Conservation (phyloP, 1,140 invertebrate genomes). For the Littorina saxatilis region DNA sequence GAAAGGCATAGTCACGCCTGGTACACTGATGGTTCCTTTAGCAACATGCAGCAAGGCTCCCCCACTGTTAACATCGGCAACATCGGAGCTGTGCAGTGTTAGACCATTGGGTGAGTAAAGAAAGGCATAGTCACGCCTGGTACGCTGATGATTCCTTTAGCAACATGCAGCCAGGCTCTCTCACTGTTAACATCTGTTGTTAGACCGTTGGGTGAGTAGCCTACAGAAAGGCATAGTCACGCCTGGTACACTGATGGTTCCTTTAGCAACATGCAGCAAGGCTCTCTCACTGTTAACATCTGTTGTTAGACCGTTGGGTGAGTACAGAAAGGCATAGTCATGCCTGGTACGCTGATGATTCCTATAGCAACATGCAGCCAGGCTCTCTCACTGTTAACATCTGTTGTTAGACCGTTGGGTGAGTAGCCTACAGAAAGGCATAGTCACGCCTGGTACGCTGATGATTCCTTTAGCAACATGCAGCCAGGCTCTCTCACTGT, state of each 20-base stretch:
- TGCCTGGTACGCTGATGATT: too few species aligned
- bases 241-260: conserved; percentile 51
- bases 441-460: too few species aligned
- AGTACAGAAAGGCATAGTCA: too few species aligned
- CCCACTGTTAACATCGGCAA: conserved; percentile 33
- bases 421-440: too few species aligned
- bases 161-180: conserved; percentile 30
- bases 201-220: background rate
- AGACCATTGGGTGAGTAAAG: background rate
- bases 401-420: too few species aligned
- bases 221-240: too few species aligned
- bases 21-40: conserved; percentile 44
- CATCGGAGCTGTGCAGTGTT: conserved; percentile 41
- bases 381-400: too few species aligned
- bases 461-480: too few species aligned
- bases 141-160: conserved; percentile 47
- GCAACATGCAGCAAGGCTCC: conserved; percentile 35
- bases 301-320: conserved; percentile 22
- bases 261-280: conserved; percentile 33
- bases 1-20: too few species aligned
- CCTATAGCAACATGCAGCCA: too few species aligned
- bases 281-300: conserved; percentile 38
- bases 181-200: conserved; percentile 43
- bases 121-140: too few species aligned
- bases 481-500: too few species aligned